Percentiles rank a stretch among this genome's conserved stretches.
Evolutionary conservation across 2,888 invertebrate species (phyloP).

Genomic region (Furcula furcula): DNA sequence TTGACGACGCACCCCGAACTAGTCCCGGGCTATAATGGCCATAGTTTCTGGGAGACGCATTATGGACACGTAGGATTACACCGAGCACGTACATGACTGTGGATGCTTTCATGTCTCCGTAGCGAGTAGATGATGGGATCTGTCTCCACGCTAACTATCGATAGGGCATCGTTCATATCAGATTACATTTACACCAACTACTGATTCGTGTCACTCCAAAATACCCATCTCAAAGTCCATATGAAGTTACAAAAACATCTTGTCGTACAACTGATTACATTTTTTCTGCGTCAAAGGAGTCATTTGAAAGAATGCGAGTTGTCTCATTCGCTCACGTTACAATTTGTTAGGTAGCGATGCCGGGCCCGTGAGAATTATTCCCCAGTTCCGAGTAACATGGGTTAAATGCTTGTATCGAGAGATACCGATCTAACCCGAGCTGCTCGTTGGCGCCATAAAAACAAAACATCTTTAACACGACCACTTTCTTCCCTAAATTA

Average conservation of each 20-base stretch:
- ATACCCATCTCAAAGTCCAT: slow-evolving; percentile 5
- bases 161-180: slow-evolving; percentile 29
- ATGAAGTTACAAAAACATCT: slow-evolving; percentile 18
- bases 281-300: slow-evolving; percentile 28
- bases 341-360: slow-evolving; percentile 65
- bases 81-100: slow-evolving; percentile 39
- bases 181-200: slow-evolving; percentile 25
- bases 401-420: slow-evolving; percentile 78
- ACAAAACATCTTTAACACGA: slow-evolving; percentile 76
- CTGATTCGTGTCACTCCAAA: slow-evolving; percentile 12
- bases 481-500: slow-evolving; percentile 80
- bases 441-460: slow-evolving; percentile 80
- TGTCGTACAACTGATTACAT: slow-evolving; percentile 23
- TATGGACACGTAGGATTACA: slow-evolving; percentile 49
- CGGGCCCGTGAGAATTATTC: slow-evolving; percentile 73
- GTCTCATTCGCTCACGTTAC: slow-evolving; percentile 60
- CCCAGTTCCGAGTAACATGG: slow-evolving; percentile 75
- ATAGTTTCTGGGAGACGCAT: slow-evolving; percentile 44
- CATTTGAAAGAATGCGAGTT: slow-evolving; percentile 36
- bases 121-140: slow-evolving; percentile 42
- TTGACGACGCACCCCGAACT: slow-evolving; percentile 55
- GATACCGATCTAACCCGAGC: slow-evolving; percentile 79
- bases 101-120: slow-evolving; percentile 36
- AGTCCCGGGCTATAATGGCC: slow-evolving; percentile 37
- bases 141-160: slow-evolving; percentile 29